Conservation (phyloP, 2,113 vertebrate species). For the Megalops atlanticus region DNA sequence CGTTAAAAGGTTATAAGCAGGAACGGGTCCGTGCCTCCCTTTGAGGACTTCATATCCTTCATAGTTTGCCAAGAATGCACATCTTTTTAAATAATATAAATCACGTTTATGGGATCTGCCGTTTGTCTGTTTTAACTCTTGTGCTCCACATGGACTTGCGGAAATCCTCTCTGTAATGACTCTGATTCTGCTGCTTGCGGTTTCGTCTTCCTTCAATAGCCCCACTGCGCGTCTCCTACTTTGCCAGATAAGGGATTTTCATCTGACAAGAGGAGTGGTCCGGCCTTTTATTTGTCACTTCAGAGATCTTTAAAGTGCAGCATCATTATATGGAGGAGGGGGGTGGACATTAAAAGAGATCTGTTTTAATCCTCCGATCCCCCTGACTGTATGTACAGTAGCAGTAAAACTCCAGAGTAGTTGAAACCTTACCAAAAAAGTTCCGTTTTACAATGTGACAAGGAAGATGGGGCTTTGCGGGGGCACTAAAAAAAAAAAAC, state of each 20-base stretch:
- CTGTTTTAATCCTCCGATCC: constrained; percentile 47
- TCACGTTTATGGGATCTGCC: constrained; percentile 69
- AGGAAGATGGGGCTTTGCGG: constrained; percentile 32
- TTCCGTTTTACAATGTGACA: constrained; percentile 52
- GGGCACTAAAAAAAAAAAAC: constrained; percentile 48
- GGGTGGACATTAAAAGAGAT: constrained; percentile 56
- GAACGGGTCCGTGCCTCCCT: constrained; percentile 58
- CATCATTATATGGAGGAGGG: constrained; percentile 59
- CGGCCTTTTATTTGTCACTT: constrained; percentile 62
- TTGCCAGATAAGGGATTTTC: constrained; percentile 62
- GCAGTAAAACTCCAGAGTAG: constrained; percentile 44
- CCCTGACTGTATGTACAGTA: not conserved
- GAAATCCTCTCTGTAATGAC: constrained; percentile 57
- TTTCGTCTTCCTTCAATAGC: not conserved
- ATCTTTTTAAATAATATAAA: constrained; percentile 75
- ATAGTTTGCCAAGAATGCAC: constrained; percentile 64
- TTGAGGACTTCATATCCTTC: constrained; percentile 66
- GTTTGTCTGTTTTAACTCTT: constrained; percentile 64
- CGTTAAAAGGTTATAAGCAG: constrained; percentile 69
- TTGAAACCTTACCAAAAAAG: constrained; percentile 43
- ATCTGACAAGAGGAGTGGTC: constrained; percentile 65
- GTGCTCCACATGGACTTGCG: constrained; percentile 57
- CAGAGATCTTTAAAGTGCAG: constrained; percentile 53
- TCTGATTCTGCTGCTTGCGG: constrained; percentile 32
- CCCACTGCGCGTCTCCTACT: constrained; percentile 5